phyloP scores from a whole-genome alignment of 2,888 invertebrate species.

The Meteorus cinctellus region DNA sequence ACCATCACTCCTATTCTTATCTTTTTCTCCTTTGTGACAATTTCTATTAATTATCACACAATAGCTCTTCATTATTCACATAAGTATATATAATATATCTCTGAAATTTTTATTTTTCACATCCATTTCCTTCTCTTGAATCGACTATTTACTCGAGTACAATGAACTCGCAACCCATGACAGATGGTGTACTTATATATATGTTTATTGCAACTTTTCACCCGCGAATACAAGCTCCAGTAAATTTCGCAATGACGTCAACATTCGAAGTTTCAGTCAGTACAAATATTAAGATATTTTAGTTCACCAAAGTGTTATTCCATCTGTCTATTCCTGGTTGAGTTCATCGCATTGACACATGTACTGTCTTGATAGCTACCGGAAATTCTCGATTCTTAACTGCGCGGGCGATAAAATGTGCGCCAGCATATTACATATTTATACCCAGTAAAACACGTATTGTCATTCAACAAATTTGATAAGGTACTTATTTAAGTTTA shows the following conservation, averaged over 20 bases:
- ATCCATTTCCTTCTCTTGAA: background rate
- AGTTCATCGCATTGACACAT: background rate
- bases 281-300: constrained; percentile 19
- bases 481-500: constrained; percentile 58
- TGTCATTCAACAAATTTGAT: constrained; percentile 61
- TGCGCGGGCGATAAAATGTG: constrained; percentile 7
- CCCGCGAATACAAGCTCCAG: background rate
- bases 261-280: background rate
- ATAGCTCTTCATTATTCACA: background rate
- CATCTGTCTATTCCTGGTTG: background rate
- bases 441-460: constrained; percentile 48
- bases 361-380: background rate
- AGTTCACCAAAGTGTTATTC: background rate
- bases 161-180: background rate
- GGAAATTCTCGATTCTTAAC: background rate
- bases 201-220: background rate
- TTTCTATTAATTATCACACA: constrained; percentile 8
- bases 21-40: background rate
- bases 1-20: background rate
- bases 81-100: constrained; percentile 3
- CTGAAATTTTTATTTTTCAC: background rate
- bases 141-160: background rate
- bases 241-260: background rate
- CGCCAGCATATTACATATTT: constrained; percentile 26
- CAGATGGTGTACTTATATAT: background rate